Evolutionary conservation across 2,888 invertebrate genomes (phyloP), one percentile per base, ranked within the genome.

Genomic region (Perdita meconis): DNA sequence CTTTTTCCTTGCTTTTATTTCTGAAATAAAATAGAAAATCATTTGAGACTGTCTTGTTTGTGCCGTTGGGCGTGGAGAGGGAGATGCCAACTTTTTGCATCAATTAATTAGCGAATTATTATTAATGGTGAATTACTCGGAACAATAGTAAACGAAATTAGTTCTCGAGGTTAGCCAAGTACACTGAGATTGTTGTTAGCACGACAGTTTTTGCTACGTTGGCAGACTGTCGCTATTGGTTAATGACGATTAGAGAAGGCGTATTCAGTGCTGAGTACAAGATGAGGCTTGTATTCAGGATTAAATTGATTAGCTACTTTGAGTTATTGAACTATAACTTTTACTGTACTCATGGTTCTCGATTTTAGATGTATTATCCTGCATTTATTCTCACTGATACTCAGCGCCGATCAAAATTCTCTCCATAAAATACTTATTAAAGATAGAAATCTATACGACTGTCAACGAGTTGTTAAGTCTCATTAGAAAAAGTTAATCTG

Each of bases 1-100:
- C 92, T 96, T 96, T 94, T 95, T 95, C 93, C 95, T 94, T 91
- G 95, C 94, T 93, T 95, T 95, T 93, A 95, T 95, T 94, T 95
- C 95, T 95, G 95, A 81, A 94, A 94, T 64, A 90, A 92, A 84
- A 90, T 86, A 89, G 86, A 88, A 86, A 88, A 87, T 81, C 70
- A 80, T 81, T 82, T 82, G 81, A 81, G 61, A 85, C 63, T 67
- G 66, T 75, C 66, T 81, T 67, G 51, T 51, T 50, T 19, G 51
- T 30, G 66, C 16, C 70, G 67, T 34, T 55, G 44, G 36, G 36
- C 40, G 63, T 38, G 68, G 56, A 3, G 36, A n/a, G 56, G 67
- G 42, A 57, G 10, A 12, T 13, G 10, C 26, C 19, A 24, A 13
- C 53, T 16, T 10, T 8, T 13, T 13, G n/a, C 12, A 44, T 6